These are phyloP conservation scores for Myotis brandtii DNA, from an alignment of 2,113 vertebrate species.

Conservation along the genomic window DNA sequence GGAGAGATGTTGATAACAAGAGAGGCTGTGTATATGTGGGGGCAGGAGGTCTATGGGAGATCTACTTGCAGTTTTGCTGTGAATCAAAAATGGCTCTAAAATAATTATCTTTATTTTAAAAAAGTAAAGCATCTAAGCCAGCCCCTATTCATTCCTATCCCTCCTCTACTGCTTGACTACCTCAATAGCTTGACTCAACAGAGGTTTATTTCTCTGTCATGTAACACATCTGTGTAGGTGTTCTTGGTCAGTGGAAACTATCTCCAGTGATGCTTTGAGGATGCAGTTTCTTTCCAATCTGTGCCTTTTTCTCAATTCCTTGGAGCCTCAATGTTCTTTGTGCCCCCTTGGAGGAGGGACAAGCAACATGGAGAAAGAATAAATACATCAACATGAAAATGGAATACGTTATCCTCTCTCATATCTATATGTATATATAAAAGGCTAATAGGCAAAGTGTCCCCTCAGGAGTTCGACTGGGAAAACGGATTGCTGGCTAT, in stretches of 20 bases:
- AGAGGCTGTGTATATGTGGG: fast-evolving
- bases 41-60: fast-evolving
- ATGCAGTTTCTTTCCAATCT: neutral
- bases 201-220: neutral
- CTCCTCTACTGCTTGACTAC: neutral
- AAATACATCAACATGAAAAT: neutral
- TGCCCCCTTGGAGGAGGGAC: neutral
- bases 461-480: too few relatives aligned
- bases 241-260: neutral
- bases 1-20: too few relatives aligned
- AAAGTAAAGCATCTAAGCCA: neutral
- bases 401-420: neutral
- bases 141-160: neutral
- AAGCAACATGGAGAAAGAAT: neutral
- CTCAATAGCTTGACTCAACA: neutral
- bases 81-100: neutral
- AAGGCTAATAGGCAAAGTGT: too few relatives aligned
- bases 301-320: neutral
- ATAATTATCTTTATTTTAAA: neutral
- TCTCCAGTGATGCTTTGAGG: neutral
- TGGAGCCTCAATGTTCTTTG: neutral
- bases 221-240: neutral
- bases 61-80: neutral
- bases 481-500: too few relatives aligned
- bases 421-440: neutral